These are phyloP conservation scores for Drosophila suboccidentalis DNA, from an alignment of 2,888 invertebrate genomes.

Conservation along the genomic window DNA sequence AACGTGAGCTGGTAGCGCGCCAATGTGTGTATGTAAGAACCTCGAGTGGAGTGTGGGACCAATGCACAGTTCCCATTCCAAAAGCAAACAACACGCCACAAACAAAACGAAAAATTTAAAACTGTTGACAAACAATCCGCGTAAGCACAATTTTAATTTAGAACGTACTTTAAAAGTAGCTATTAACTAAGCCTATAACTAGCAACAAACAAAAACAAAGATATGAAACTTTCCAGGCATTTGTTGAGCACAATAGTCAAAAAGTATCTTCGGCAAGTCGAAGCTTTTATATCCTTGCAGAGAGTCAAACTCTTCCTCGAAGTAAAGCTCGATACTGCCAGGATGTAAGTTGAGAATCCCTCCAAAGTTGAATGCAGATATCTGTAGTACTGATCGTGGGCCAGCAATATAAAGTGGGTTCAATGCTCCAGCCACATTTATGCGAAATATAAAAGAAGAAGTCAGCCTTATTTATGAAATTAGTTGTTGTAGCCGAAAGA, in stretches of 20 bases:
- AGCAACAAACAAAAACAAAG: conserved; percentile 18
- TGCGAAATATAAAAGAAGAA: conserved; percentile 29
- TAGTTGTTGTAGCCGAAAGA: conserved; percentile 70
- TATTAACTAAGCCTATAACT: conserved; percentile 62
- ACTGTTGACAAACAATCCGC: conserved; percentile 69
- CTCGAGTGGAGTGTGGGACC: conserved; percentile 54
- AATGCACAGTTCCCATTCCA: conserved; percentile 52
- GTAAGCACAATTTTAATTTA: conserved; percentile 81
- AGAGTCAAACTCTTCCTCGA: background rate
- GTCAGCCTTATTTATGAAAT: conserved; percentile 79
- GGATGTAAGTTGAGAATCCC: conserved; percentile 56
- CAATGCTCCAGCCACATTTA: conserved; percentile 36
- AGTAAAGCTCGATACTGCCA: background rate
- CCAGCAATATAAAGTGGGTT: conserved; percentile 27
- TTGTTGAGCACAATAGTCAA: conserved; percentile 64
- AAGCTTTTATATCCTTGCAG: conserved; percentile 31
- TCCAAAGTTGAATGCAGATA: conserved; percentile 61
- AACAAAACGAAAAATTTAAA: conserved; percentile 12
- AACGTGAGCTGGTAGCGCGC: conserved; percentile 21
- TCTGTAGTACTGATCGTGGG: conserved; percentile 54
- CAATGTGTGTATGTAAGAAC: conserved; percentile 40
- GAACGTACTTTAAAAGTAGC: conserved; percentile 59
- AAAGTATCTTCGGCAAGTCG: conserved; percentile 44
- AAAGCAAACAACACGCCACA: conserved; percentile 67
- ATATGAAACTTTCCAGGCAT: conserved; percentile 56